A percentile compares a stretch with the other conserved stretches of the same genome.
Conservation (phyloP, 2,113 vertebrate species). For the Hyla sarda region DNA sequence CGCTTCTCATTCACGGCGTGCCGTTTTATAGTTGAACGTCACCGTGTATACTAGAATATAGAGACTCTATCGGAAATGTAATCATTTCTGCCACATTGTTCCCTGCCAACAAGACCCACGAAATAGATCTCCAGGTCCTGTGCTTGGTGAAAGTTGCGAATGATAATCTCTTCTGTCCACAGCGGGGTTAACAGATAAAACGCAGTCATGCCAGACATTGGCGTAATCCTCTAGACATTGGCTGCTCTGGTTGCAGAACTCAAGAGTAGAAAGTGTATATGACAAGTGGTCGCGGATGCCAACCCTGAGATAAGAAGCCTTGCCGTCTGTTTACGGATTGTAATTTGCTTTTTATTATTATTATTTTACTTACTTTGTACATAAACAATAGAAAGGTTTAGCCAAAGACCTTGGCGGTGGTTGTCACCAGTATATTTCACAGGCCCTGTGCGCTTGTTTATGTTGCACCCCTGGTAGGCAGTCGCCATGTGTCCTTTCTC, state of each 20-base stretch:
- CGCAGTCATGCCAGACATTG: conserved; percentile 11
- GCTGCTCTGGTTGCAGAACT: not conserved
- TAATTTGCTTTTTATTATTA: not conserved
- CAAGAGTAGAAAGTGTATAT: not conserved
- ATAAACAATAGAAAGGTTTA: not conserved
- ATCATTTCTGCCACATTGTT: not conserved
- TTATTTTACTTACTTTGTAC: not conserved
- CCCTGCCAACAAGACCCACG: not conserved
- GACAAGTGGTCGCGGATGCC: not conserved
- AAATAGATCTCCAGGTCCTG: not conserved
- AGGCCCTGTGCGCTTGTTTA: not conserved
- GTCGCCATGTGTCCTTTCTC: not conserved
- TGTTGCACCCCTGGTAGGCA: not conserved
- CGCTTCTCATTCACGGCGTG: not conserved
- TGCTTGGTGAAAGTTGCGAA: not conserved
- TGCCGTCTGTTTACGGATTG: no score
- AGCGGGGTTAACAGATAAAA: conserved; percentile 13
- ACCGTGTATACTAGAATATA: not conserved
- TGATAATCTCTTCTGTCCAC: conserved; percentile 20
- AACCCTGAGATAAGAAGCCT: not conserved
- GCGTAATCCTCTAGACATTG: not conserved
- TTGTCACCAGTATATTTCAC: not conserved
- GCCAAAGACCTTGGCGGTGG: not conserved
- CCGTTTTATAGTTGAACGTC: not conserved
- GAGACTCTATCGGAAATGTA: not conserved